A percentile compares a stretch with the other conserved stretches of the same genome.
These are phyloP conservation scores for Scolopax rusticola DNA, from an alignment of 2,797 vertebrate genomes.

Conservation along the genomic window DNA sequence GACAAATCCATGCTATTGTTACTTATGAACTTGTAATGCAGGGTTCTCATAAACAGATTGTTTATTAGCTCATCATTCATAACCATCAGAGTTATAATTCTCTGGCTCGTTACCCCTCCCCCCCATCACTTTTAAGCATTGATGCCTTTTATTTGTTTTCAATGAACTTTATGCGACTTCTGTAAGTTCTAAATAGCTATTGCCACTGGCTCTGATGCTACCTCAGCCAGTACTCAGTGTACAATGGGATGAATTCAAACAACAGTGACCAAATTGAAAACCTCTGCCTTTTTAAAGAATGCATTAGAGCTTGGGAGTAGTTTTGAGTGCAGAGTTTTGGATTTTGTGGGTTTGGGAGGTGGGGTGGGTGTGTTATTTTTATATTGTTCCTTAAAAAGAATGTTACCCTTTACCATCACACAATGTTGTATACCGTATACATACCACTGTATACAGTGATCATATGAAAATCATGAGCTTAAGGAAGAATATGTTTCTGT, in stretches of 20 bases:
- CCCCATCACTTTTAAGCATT: neutral
- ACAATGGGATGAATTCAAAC: neutral
- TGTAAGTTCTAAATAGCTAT: neutral
- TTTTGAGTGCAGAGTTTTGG: neutral
- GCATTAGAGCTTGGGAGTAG: neutral
- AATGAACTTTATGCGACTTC: neutral
- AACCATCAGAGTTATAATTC: neutral
- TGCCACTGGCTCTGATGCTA: neutral
- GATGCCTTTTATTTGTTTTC: neutral
- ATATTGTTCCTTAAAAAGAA: neutral
- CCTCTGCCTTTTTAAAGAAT: neutral
- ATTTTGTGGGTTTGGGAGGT: neutral
- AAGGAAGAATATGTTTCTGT: neutral
- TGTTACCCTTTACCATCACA: neutral
- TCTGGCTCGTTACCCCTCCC: no score
- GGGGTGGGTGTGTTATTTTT: neutral
- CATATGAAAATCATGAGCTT: neutral
- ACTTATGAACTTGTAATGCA: neutral
- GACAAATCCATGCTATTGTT: neutral
- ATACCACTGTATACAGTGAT: neutral
- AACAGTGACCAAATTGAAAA: neutral
- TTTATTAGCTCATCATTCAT: neutral
- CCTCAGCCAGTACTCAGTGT: rapidly evolving
- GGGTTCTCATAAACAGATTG: neutral
- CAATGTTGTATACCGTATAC: neutral